A percentile compares a stretch with the other conserved stretches of the same genome.
Conservation (phyloP, 2,888 invertebrate species). For the Chrysolina haemoptera region DNA sequence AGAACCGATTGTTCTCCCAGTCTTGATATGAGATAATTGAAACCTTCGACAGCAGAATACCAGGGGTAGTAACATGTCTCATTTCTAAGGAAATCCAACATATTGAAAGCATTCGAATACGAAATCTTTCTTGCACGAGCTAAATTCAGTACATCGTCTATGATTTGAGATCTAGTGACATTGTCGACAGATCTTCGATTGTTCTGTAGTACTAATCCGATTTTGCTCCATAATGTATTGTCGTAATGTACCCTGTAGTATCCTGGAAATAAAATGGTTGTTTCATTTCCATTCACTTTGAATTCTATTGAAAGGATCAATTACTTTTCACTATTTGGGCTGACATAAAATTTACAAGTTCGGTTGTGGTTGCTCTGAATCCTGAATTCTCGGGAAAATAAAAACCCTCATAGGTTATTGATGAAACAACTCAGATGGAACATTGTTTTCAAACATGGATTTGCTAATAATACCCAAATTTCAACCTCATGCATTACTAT, state of each 20-base stretch:
- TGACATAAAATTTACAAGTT: no score
- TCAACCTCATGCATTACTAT: no score
- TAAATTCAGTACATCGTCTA: conserved; percentile 85
- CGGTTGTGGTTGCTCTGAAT: no score
- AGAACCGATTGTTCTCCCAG: conserved; percentile 40
- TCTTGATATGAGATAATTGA: conserved; percentile 60
- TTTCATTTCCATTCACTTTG: not conserved
- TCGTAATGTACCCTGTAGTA: conserved; percentile 81
- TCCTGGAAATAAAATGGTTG: conserved; percentile 66
- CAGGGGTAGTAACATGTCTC: conserved; percentile 85
- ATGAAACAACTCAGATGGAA: no score
- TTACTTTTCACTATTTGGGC: no score
- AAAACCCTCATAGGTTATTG: no score
- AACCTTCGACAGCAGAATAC: conserved; percentile 76
- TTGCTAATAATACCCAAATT: no score
- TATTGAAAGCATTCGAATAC: conserved; percentile 76
- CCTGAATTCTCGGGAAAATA: no score
- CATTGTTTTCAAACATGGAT: no score
- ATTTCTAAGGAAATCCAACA: conserved; percentile 78
- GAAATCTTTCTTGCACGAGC: conserved; percentile 76
- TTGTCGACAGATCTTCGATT: conserved; percentile 73
- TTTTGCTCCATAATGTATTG: conserved; percentile 72
- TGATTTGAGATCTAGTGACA: conserved; percentile 81
- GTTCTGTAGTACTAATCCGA: conserved; percentile 68
- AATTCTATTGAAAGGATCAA: no score